Evolutionary conservation across 2,113 vertebrate species (phyloP).

Genomic region (Sigmodon hispidus): DNA sequence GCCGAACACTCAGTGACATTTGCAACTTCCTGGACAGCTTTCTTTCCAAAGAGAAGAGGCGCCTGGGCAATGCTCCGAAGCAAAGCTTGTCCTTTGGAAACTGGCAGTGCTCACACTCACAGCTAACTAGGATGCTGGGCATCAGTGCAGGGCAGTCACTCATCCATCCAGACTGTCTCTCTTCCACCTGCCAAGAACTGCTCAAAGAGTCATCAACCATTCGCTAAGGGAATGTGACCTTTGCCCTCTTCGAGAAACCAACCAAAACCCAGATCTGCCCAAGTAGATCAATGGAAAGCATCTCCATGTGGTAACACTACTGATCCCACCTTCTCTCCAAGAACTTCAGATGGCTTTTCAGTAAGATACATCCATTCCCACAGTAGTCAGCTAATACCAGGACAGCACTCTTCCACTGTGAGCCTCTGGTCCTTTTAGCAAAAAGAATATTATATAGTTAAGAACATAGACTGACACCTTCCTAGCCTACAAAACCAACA

Average conservation of each 20-base stretch:
- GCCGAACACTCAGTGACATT: constrained; percentile 73
- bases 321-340: not conserved
- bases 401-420: not conserved
- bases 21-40: constrained; percentile 62
- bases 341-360: not conserved
- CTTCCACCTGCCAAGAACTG: not conserved
- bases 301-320: not conserved
- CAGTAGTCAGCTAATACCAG: not conserved
- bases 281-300: not conserved
- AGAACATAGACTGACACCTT: not conserved
- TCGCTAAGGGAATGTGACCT: not conserved
- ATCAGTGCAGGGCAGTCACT: not conserved
- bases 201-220: not conserved
- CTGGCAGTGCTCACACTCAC: not conserved
- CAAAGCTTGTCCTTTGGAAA: constrained; percentile 35
- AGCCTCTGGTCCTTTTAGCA: not conserved
- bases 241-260: constrained; percentile 15
- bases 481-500: not conserved
- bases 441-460: not conserved
- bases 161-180: not conserved
- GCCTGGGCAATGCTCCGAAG: constrained; percentile 43
- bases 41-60: constrained; percentile 57
- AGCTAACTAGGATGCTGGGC: not conserved
- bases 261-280: not conserved
- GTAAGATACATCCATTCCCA: not conserved